Conservation (phyloP, 2,888 invertebrate genomes). For the Eueremaeus valkanovi region DNA sequence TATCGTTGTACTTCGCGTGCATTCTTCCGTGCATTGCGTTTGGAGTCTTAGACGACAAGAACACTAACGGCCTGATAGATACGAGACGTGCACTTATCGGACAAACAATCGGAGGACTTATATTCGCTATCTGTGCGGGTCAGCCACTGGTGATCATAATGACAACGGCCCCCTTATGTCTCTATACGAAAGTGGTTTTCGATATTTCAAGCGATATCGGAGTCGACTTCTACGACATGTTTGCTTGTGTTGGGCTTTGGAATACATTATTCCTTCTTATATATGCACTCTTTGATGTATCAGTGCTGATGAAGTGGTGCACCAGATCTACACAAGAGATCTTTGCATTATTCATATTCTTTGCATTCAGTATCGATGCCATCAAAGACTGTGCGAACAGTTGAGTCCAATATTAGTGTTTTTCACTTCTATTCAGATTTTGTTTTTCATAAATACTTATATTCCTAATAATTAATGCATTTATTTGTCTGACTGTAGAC, state of each 20-base stretch:
- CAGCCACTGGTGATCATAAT: conserved; percentile 57
- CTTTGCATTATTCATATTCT: conserved; percentile 57
- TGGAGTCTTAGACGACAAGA: conserved; percentile 57
- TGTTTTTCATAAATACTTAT: too few species aligned
- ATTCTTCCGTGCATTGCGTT: conserved; percentile 58
- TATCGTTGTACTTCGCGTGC: conserved; percentile 58
- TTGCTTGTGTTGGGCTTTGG: conserved; percentile 56
- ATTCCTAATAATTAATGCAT: neutral
- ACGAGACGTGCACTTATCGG: conserved; percentile 53
- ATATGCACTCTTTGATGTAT: conserved; percentile 55
- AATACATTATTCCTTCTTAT: conserved; percentile 56
- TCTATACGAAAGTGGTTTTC: conserved; percentile 57
- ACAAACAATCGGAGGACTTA: conserved; percentile 56
- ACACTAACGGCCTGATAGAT: conserved; percentile 53
- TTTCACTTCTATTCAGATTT: too few species aligned
- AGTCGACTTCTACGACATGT: conserved; percentile 56
- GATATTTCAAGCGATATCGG: conserved; percentile 54
- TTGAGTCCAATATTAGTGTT: neutral
- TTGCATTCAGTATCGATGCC: conserved; percentile 57
- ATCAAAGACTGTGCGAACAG: conserved; percentile 37
- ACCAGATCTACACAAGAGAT: conserved; percentile 58
- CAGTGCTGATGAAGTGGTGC: conserved; percentile 56
- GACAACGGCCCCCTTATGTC: conserved; percentile 57
- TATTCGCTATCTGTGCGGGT: conserved; percentile 56
- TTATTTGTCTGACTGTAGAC: neutral